Evolutionary conservation across 2,888 invertebrate species (phyloP), one percentile per base, ranked within the genome.

Genomic region (Tenthredo notha): DNA sequence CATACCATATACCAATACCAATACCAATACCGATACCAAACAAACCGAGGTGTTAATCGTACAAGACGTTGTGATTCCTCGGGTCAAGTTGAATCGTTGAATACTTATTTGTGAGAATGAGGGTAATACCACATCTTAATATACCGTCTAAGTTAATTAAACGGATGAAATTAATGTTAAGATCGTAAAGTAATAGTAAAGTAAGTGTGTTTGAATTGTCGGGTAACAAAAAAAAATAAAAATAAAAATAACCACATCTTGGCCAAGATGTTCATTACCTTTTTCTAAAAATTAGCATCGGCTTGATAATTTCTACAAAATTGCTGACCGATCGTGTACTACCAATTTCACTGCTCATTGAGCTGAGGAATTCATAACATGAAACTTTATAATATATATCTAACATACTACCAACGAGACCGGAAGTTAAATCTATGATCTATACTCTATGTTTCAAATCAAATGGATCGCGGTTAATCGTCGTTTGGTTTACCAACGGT

Each of bases 1-100:
- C 58, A 58, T 54, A 21, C 25, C 33, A 18, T 58, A 78, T 37
- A n/a, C n/a, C 21, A 33, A 33, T 33, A 33, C 29, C 70, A 9
- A 70, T n/a, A n/a, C n/a, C n/a, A 37, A 37, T 29, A 29, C 29
- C 29, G 2, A 29, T 29, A n/a, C 29, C 70, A 9, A 70, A 18
- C 18, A 70, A 15, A 33, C 33, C 37, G 7, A 72, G 40, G 18
- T 72, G 72, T 40, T 40, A 72, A 40, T 40, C n/a, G 18, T 72
- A 10, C 9, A 72, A 72, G 54, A 61, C 37, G 21, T 78, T 80
- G 58, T 6, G n/a, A 61, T 33, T 9, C 40, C 25, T 5, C 21
- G 83, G 67, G 65, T 83, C 83, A 67, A 83, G 83, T 83, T 83
- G 29, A 67, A 83, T 50, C 50, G 61, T 21, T 25, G 18, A 15